These are phyloP conservation scores for Drosophila pandora DNA, from an alignment of 1,140 invertebrate genomes.

Conservation along the genomic window DNA sequence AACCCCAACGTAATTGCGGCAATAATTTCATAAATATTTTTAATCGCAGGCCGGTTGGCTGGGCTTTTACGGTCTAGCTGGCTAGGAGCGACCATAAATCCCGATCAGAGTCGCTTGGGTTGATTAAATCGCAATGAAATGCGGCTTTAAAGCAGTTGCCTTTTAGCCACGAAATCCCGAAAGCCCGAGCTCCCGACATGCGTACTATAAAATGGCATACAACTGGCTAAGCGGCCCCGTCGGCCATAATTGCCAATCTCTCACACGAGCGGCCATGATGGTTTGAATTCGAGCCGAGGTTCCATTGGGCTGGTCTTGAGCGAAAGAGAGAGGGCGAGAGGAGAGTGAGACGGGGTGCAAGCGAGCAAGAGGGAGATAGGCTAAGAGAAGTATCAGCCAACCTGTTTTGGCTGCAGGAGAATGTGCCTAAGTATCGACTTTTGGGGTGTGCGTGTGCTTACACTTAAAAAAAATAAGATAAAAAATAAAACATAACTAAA, in stretches of 20 bases:
- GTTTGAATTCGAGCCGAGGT: constrained; percentile 1
- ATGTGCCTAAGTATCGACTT: constrained; percentile 8
- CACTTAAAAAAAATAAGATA: constrained; percentile 44
- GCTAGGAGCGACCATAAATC: constrained; percentile 28
- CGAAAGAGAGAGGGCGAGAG: neutral
- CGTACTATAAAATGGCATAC: constrained; percentile 55
- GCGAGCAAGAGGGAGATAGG: constrained; percentile 1
- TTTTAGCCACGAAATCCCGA: constrained; percentile 10
- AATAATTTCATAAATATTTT: constrained; percentile 77
- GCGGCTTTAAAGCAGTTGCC: constrained; percentile 25
- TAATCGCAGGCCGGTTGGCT: constrained; percentile 52
- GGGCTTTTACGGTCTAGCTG: constrained; percentile 44
- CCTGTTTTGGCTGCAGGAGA: constrained; percentile 25
- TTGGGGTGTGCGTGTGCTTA: constrained; percentile 15
- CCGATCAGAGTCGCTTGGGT: constrained; percentile 48
- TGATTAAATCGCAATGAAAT: constrained; percentile 67
- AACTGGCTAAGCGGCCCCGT: constrained; percentile 28
- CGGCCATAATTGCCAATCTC: constrained; percentile 58
- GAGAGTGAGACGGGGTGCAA: neutral
- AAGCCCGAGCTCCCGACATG: constrained; percentile 51
- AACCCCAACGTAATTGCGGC: constrained; percentile 55
- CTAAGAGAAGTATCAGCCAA: constrained; percentile 11
- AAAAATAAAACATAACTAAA: no score
- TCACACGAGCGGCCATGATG: constrained; percentile 63
- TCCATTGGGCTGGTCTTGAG: constrained; percentile 3